Evolutionary conservation across 1,140 invertebrate genomes (phyloP).

Genomic region (Drosophila ercepeae): DNA sequence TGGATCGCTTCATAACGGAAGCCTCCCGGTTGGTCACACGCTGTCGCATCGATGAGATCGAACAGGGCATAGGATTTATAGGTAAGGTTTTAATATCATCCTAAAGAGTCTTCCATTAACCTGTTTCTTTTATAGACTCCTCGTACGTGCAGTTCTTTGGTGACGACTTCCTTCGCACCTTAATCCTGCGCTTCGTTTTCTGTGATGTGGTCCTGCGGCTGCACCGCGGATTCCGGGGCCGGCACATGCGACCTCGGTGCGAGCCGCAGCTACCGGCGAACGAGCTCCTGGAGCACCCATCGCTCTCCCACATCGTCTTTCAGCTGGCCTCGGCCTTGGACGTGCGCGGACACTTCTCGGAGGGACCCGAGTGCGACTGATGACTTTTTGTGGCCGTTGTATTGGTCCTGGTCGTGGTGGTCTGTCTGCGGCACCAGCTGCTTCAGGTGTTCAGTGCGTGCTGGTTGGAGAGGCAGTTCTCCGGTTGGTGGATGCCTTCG

Average conservation of each 20-base stretch:
- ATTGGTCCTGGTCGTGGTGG: slow-evolving; percentile 31
- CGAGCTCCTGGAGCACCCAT: slow-evolving; percentile 94
- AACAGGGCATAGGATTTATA: slow-evolving; percentile 83
- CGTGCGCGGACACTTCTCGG: slow-evolving; percentile 90
- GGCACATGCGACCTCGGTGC: slow-evolving; percentile 92
- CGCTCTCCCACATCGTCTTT: slow-evolving; percentile 91
- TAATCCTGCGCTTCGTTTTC: slow-evolving; percentile 96
- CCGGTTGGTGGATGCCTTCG: slow-evolving; percentile 49
- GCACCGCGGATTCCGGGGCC: slow-evolving; percentile 92
- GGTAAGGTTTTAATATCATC: slow-evolving; percentile 39
- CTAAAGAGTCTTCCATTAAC: too few species aligned
- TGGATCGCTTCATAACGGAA: slow-evolving; percentile 96
- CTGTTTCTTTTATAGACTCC: slow-evolving; percentile 89
- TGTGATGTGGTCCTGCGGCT: slow-evolving; percentile 94
- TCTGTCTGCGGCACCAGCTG: slow-evolving; percentile 57
- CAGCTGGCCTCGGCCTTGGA: slow-evolving; percentile 93
- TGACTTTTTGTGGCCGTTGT: slow-evolving; percentile 73
- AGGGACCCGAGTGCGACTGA: slow-evolving; percentile 90
- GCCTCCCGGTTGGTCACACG: slow-evolving; percentile 92
- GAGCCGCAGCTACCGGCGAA: slow-evolving; percentile 94
- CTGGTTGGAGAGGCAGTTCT: slow-evolving; percentile 37
- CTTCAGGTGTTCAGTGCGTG: slow-evolving; percentile 38
- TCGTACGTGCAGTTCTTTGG: slow-evolving; percentile 95
- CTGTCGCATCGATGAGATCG: slow-evolving; percentile 91
- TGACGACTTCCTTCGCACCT: slow-evolving; percentile 95